Conservation (phyloP, 2,888 invertebrate genomes). For the Synergus laeviventris region DNA sequence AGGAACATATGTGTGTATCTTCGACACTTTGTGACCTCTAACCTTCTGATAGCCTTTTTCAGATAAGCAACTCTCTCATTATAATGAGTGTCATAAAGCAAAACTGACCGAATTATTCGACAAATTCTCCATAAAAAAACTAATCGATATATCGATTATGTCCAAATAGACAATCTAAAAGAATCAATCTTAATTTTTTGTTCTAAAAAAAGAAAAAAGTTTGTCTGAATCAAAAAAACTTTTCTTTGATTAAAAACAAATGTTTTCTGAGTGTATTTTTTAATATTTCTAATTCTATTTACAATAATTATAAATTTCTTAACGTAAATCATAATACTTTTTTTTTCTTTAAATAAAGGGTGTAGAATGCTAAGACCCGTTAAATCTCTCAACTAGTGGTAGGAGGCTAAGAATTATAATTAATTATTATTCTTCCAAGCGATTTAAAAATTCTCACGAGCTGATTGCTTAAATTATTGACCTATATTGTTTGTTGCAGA, state of each 20-base stretch:
- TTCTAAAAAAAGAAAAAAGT: no score
- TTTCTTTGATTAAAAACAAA: no score
- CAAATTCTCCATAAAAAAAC: conserved; percentile 9
- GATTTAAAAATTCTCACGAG: conserved; percentile 19
- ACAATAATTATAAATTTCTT: no score
- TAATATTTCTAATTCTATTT: no score
- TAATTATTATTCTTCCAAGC: background rate
- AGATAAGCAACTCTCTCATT: conserved; percentile 61
- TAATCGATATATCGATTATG: background rate
- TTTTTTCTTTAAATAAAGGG: no score
- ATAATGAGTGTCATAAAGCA: conserved; percentile 58
- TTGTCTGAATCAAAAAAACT: no score
- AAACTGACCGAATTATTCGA: conserved; percentile 37
- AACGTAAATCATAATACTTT: no score
- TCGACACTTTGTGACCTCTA: conserved; percentile 65
- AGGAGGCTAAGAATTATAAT: background rate
- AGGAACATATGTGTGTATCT: conserved; percentile 56
- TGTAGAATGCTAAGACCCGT: background rate
- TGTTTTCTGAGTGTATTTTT: no score
- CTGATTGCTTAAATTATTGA: conserved; percentile 35
- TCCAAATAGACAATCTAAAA: background rate
- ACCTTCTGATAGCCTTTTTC: conserved; percentile 68
- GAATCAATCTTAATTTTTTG: background rate
- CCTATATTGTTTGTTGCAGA: conserved; percentile 27
- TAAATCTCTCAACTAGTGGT: background rate